These are phyloP conservation scores for Arctocebus calabarensis DNA, from an alignment of 2,797 vertebrate genomes.

Conservation along the genomic window DNA sequence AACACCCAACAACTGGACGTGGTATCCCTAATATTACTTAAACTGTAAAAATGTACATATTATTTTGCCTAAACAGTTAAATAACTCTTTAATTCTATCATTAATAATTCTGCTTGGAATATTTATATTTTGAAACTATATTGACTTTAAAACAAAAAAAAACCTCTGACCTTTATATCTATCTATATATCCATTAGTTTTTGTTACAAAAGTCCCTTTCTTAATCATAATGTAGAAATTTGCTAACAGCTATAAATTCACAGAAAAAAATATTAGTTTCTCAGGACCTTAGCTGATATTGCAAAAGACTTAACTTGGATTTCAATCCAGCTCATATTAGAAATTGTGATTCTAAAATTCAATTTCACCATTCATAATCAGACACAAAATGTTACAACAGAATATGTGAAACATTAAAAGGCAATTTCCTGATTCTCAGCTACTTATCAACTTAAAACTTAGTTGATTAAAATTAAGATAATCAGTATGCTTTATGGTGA, in stretches of 20 bases:
- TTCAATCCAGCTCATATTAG: slow-evolving; percentile 69
- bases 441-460: slow-evolving; percentile 82
- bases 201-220: slow-evolving; percentile 70
- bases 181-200: background rate
- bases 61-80: slow-evolving; percentile 3
- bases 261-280: slow-evolving; percentile 65
- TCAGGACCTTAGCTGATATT: slow-evolving; percentile 56
- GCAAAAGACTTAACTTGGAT: slow-evolving; percentile 68
- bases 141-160: slow-evolving; percentile 42
- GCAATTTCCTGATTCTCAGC: slow-evolving; percentile 81
- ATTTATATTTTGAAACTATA: slow-evolving; percentile 55
- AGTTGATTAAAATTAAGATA: slow-evolving; percentile 82
- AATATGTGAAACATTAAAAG: slow-evolving; percentile 82
- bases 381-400: slow-evolving; percentile 74
- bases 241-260: slow-evolving; percentile 70
- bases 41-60: slow-evolving; percentile 49
- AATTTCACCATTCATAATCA: slow-evolving; percentile 80
- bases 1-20: background rate
- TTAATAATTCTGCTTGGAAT: slow-evolving; percentile 47
- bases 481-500: slow-evolving; percentile 76
- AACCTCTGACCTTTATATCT: background rate
- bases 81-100: background rate
- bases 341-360: slow-evolving; percentile 78
- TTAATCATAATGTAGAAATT: slow-evolving; percentile 64
- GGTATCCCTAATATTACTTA: slow-evolving; percentile 11